Base-by-base conservation (phyloP, 1,140 invertebrate genomes). In the Dendrolimus kikuchii region DNA sequence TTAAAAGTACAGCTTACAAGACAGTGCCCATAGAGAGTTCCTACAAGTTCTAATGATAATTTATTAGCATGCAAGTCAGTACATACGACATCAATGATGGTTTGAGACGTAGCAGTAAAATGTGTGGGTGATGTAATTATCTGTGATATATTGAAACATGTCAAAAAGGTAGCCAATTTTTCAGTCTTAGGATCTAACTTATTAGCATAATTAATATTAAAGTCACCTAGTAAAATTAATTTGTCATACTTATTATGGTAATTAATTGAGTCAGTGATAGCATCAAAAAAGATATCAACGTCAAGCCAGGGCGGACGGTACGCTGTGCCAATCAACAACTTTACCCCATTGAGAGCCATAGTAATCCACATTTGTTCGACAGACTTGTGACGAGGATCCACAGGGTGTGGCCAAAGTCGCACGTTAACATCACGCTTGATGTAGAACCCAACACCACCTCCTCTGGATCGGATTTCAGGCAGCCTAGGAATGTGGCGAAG, bases 401-500 rank as follows among this genome's bases (percentile, higher is more conserved):
- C 38, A 0, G 59, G 54, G 8, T 66, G 46, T 6, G 46, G 2
- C 7, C 50, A 48, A 1, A 38, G 39, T 7, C 62, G 50, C 5
- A 41, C 44, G 3, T 47, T 40, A 7, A 61, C 23, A 8, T 46
- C 54, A 4, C 40, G 39, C 49, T 52, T 60, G 2, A 60, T 40
- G 43, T 60, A 63, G 52, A 58, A 66, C 38, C 60, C 64, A 7
- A 66, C 57, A 5, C 57, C 64, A 6, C 64, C 60, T 5, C 60
- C 64, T 4, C 60, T 55, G 5, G 55, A 7, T 5, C 59, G 44
- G 6, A 44, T 23, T 4, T 43, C 37, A 39, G 38, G n/a, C 10
- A 53, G 42, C 1, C 55, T 46, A 7, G 53, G 58, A 7, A 45
- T 68, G 3, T 23, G 60, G 0, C 46, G 42, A 0, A 66, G 44